Conservation (phyloP, 2,797 vertebrate species). For the Meda fulgida region DNA sequence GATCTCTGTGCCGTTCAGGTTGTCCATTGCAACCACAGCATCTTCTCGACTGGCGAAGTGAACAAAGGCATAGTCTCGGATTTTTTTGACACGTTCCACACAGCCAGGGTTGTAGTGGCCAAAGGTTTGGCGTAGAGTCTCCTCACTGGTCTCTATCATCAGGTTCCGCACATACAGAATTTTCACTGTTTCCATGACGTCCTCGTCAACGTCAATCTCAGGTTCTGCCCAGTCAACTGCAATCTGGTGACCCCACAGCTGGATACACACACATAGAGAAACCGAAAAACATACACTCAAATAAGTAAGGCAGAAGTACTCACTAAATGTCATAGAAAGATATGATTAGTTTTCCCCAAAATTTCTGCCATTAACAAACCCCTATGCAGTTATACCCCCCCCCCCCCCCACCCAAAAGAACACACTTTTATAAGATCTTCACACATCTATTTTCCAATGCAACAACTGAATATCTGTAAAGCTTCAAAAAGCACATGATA, state of each 20-base stretch:
- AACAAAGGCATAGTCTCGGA: conserved; percentile 97
- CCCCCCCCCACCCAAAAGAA: not conserved
- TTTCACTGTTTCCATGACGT: conserved; percentile 99
- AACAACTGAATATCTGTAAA: not conserved
- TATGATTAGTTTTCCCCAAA: not conserved
- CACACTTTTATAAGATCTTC: not conserved
- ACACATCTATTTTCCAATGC: not conserved
- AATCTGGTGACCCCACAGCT: conserved; percentile 98
- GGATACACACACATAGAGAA: conserved; percentile 54
- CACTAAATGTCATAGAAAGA: not conserved
- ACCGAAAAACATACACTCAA: not conserved
- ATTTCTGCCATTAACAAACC: not conserved
- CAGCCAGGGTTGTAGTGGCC: conserved; percentile 96
- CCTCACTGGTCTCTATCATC: conserved; percentile 98
- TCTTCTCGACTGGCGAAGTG: conserved; percentile 96
- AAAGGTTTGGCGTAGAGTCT: conserved; percentile 90
- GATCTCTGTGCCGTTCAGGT: conserved; percentile 92
- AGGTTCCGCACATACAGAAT: conserved; percentile 98
- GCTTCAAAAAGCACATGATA: not conserved
- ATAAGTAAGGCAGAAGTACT: not conserved
- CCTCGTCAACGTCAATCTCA: conserved; percentile 98
- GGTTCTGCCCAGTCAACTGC: conserved; percentile 99
- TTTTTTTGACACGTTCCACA: conserved; percentile 98
- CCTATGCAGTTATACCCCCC: no score
- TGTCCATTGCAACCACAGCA: conserved; percentile 94